Percentiles rank a stretch among this genome's conserved stretches.
Conservation (phyloP, 2,888 invertebrate genomes). For the Patella ulyssiponensis region DNA sequence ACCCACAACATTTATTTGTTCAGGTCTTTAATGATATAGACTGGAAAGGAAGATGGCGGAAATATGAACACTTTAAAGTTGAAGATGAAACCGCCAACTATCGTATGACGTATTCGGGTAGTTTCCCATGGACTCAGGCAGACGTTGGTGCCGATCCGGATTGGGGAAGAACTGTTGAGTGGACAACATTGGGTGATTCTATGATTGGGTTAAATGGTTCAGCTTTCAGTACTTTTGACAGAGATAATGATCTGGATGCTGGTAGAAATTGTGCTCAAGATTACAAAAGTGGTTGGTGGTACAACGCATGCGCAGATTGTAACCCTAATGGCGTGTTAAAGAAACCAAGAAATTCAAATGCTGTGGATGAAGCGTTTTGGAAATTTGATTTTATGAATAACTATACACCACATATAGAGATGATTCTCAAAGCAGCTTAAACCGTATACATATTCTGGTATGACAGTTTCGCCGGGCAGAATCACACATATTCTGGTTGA, state of each 20-base stretch:
- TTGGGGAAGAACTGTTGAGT: neutral
- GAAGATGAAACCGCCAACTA: neutral
- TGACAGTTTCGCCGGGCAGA: no score
- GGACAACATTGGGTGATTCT: neutral
- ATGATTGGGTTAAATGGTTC: neutral
- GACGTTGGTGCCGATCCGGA: no score
- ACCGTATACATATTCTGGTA: no score
- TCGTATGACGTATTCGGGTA: neutral
- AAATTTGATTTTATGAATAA: no score
- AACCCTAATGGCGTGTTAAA: neutral
- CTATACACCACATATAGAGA: no score
- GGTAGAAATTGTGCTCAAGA: neutral
- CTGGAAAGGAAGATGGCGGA: neutral
- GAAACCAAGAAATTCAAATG: no score
- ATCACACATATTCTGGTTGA: no score
- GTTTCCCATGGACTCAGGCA: no score
- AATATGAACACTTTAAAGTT: neutral
- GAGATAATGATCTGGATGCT: no score
- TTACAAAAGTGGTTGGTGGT: neutral
- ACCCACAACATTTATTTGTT: conserved; percentile 2
- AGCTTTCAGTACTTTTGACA: neutral
- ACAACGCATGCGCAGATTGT: neutral
- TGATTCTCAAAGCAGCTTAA: no score
- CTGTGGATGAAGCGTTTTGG: no score
- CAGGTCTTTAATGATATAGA: neutral